A percentile compares a stretch with the other conserved stretches of the same genome.
These are phyloP conservation scores for Cyrtonyx montezumae DNA, from an alignment of 2,113 vertebrate species.

Conservation along the genomic window DNA sequence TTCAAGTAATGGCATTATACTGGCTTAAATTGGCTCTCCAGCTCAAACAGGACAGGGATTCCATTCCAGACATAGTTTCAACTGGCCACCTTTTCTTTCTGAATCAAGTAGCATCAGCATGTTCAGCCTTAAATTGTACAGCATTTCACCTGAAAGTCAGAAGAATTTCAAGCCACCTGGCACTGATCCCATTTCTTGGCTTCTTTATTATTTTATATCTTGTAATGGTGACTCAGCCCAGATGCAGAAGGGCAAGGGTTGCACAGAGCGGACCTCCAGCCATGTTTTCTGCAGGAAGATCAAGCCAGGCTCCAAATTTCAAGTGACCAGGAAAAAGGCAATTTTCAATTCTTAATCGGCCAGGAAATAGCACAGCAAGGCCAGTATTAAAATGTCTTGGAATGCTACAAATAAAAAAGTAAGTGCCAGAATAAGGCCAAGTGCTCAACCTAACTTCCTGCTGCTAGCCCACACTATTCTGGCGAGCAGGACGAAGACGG, in stretches of 20 bases:
- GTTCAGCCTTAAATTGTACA: neutral
- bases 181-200: neutral
- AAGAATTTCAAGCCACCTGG: neutral
- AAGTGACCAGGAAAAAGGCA: neutral
- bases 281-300: neutral
- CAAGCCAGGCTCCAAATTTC: neutral
- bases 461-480: neutral
- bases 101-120: neutral
- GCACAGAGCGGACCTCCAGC: neutral
- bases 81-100: neutral
- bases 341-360: neutral
- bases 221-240: neutral
- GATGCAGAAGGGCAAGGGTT: neutral
- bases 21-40: neutral
- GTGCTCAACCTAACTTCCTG: neutral
- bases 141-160: neutral
- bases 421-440: neutral
- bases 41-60: neutral
- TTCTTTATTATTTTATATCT: conserved; percentile 25
- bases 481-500: neutral
- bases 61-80: neutral
- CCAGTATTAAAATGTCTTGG: neutral
- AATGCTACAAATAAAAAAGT: neutral
- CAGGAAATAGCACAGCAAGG: neutral
- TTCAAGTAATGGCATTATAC: neutral